Evolutionary conservation across 2,888 invertebrate genomes (phyloP).

Genomic region (Cheilosia pagana): DNA sequence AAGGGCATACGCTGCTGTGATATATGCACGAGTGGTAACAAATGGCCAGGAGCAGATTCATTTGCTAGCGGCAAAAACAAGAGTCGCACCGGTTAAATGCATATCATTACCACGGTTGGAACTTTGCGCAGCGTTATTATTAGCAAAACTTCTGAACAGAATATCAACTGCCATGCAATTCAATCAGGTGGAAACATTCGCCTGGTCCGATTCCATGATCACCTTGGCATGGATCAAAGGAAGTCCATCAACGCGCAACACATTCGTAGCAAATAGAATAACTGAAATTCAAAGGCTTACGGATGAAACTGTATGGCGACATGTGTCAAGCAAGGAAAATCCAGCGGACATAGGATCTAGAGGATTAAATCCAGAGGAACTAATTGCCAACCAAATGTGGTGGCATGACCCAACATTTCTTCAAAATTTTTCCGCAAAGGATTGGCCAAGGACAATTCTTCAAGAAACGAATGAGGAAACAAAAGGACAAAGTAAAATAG

Average conservation of each 20-base stretch:
- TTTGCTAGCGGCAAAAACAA: neutral
- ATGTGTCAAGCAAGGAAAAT: conserved; percentile 6
- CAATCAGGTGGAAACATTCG: neutral
- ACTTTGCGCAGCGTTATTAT: conserved; percentile 3
- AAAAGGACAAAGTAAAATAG: neutral
- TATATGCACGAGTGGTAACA: neutral
- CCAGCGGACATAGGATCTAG: conserved; percentile 14
- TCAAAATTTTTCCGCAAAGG: neutral
- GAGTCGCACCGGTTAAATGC: neutral
- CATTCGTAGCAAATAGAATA: neutral
- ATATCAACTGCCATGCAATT: neutral
- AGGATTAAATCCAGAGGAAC: conserved; percentile 10
- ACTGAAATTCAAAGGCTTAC: conserved; percentile 5
- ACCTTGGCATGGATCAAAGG: conserved; percentile 7
- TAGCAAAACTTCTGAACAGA: neutral
- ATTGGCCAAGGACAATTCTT: neutral
- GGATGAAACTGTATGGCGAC: neutral
- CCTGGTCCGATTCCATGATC: neutral
- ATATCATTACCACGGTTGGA: neutral
- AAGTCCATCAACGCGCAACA: neutral
- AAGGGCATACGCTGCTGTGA: neutral
- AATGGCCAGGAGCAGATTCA: neutral
- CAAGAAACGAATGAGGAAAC: neutral
- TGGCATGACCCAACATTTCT: neutral
- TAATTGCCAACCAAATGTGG: neutral